phyloP scores from a whole-genome alignment of 2,888 invertebrate genomes.

The Carterocephalus palaemon region DNA sequence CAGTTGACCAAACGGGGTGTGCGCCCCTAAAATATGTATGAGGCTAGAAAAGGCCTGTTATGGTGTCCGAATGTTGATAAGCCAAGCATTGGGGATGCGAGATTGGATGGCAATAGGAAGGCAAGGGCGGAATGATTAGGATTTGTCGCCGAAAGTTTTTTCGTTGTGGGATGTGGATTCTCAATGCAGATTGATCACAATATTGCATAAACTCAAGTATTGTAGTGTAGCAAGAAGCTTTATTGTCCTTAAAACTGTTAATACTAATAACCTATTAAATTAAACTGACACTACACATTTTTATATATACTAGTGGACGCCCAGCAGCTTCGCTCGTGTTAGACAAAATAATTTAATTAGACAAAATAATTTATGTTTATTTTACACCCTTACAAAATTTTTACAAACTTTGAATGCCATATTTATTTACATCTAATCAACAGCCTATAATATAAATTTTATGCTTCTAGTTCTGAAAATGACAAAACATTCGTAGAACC shows the following conservation, averaged over 20 bases:
- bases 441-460: no score
- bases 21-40: constrained; percentile 77
- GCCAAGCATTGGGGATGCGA: constrained; percentile 68
- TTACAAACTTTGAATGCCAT: no score
- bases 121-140: constrained; percentile 57
- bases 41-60: constrained; percentile 73
- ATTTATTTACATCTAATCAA: no score
- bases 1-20: constrained; percentile 77
- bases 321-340: no score
- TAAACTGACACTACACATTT: no score
- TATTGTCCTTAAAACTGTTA: not conserved
- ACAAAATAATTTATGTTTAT: no score
- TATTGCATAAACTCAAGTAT: constrained; percentile 17
- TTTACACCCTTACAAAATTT: no score
- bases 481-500: no score
- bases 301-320: no score
- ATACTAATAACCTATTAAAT: no score
- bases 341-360: no score
- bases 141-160: constrained; percentile 58
- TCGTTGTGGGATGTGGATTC: constrained; percentile 34
- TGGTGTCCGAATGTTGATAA: constrained; percentile 80
- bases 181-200: constrained; percentile 39
- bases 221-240: constrained; percentile 11
- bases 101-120: constrained; percentile 64
- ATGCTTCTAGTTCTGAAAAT: no score